These are phyloP conservation scores for Botrylloides violaceus DNA, from an alignment of 23 tunicate species.

Conservation along the genomic window DNA sequence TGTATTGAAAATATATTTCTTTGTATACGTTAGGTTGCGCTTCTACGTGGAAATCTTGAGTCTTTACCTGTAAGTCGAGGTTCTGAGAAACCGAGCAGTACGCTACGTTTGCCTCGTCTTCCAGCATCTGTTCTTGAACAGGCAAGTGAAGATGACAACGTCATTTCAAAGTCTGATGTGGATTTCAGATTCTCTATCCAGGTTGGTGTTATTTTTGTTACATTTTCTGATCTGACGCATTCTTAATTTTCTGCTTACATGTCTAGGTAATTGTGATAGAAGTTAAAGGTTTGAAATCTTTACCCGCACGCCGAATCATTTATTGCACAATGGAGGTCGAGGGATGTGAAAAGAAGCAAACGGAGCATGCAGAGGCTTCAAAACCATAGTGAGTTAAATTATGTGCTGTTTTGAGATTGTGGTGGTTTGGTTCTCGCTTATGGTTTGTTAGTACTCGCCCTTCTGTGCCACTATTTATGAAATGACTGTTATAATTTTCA, in stretches of 20 bases:
- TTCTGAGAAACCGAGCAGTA: conserved; percentile 42
- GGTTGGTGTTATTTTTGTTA: too few relatives aligned
- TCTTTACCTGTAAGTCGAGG: conserved; percentile 83
- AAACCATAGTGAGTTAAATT: conserved; percentile 46
- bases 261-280: conserved; percentile 79
- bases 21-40: conserved; percentile 70
- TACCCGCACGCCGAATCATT: conserved; percentile 52
- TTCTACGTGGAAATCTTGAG: conserved; percentile 82
- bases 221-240: not conserved
- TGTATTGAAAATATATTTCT: too few relatives aligned
- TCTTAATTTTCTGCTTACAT: not conserved
- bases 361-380: conserved; percentile 87
- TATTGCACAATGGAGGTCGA: conserved; percentile 98
- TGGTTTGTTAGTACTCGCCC: not conserved
- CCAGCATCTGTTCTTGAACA: conserved; percentile 53
- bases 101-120: conserved; percentile 29
- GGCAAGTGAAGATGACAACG: conserved; percentile 52
- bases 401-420: too few relatives aligned
- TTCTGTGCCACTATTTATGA: not conserved
- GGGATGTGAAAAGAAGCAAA: conserved; percentile 81
- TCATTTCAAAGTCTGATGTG: conserved; percentile 84
- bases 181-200: conserved; percentile 59
- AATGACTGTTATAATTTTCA: not conserved
- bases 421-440: not conserved
- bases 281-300: conserved; percentile 74